Percentiles rank a stretch among this genome's conserved stretches.
Evolutionary conservation across 2,797 vertebrate species (phyloP).

Genomic region (Glossophaga mutica): DNA sequence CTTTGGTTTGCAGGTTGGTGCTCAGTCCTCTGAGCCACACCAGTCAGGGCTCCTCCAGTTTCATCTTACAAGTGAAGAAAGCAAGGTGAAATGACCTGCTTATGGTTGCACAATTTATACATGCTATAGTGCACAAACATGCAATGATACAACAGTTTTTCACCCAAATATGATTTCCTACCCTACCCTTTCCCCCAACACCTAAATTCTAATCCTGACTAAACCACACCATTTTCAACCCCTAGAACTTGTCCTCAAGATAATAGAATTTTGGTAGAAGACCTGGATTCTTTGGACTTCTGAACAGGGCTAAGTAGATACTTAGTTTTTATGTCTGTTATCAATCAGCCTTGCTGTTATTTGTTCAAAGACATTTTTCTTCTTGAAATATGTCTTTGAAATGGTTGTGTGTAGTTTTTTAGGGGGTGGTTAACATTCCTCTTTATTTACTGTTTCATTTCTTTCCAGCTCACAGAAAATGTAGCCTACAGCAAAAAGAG

Average conservation of each 20-base stretch:
- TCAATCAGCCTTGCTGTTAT: not conserved
- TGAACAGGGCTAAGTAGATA: not conserved
- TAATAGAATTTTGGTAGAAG: not conserved
- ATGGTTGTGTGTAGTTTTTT: not conserved
- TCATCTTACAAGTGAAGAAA: not conserved
- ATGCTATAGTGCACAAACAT: not conserved
- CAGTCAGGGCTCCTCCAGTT: not conserved
- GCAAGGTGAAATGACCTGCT: not conserved
- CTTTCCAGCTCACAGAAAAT: conserved; percentile 18
- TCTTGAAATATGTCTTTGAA: not conserved
- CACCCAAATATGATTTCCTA: not conserved
- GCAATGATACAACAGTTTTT: not conserved
- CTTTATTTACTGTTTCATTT: not conserved
- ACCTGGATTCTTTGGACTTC: not conserved
- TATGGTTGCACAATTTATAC: not conserved
- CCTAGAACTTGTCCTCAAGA: not conserved
- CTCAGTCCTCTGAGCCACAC: too few species aligned
- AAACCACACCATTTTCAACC: not conserved
- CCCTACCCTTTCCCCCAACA: not conserved
- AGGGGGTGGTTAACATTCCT: not conserved
- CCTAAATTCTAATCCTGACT: not conserved
- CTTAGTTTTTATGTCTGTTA: not conserved
- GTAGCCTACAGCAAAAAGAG: not conserved
- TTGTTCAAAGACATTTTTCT: conserved; percentile 41
- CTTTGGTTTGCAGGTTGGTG: too few species aligned